These are phyloP conservation scores for Acanthosoma haemorrhoidale DNA, from an alignment of 2,888 invertebrate species.

Conservation along the genomic window DNA sequence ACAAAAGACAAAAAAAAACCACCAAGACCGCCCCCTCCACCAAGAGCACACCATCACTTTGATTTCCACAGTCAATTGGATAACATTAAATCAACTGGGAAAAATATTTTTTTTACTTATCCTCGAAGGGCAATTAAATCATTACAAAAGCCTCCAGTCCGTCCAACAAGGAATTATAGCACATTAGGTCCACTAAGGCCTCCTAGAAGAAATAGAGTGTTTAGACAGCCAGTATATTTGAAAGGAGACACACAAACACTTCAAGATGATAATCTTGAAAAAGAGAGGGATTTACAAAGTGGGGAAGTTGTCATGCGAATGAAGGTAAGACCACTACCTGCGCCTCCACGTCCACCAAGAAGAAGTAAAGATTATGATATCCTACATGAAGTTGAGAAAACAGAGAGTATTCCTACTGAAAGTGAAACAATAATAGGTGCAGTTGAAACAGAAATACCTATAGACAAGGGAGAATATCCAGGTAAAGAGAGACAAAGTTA, in stretches of 20 bases:
- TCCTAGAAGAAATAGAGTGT: slow-evolving; percentile 52
- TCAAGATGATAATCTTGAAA: slow-evolving; percentile 51
- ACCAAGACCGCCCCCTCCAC: slow-evolving; percentile 58
- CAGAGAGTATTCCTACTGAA: slow-evolving; percentile 13
- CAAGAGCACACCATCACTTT: slow-evolving; percentile 48
- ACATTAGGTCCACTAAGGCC: slow-evolving; percentile 57
- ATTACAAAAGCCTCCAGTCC: slow-evolving; percentile 54
- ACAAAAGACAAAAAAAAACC: slow-evolving; percentile 54
- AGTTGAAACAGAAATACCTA: not conserved
- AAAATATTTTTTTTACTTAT: slow-evolving; percentile 42
- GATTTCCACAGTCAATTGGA: slow-evolving; percentile 37
- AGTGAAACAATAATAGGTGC: not conserved
- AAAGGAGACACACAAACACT: slow-evolving; percentile 51
- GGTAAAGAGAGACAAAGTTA: slow-evolving; percentile 11
- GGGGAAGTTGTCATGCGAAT: slow-evolving; percentile 74
- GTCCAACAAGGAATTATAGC: slow-evolving; percentile 58
- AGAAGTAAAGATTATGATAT: slow-evolving; percentile 29
- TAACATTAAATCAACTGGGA: slow-evolving; percentile 40
- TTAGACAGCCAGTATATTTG: slow-evolving; percentile 41
- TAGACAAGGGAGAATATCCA: not conserved
- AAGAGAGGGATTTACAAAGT: slow-evolving; percentile 59
- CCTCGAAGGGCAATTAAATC: slow-evolving; percentile 42
- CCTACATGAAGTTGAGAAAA: not conserved
- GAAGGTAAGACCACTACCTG: slow-evolving; percentile 77
- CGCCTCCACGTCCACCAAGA: slow-evolving; percentile 74